Base-by-base conservation (phyloP, 2,797 vertebrate species). In the Hozukius guyotensis region DNA sequence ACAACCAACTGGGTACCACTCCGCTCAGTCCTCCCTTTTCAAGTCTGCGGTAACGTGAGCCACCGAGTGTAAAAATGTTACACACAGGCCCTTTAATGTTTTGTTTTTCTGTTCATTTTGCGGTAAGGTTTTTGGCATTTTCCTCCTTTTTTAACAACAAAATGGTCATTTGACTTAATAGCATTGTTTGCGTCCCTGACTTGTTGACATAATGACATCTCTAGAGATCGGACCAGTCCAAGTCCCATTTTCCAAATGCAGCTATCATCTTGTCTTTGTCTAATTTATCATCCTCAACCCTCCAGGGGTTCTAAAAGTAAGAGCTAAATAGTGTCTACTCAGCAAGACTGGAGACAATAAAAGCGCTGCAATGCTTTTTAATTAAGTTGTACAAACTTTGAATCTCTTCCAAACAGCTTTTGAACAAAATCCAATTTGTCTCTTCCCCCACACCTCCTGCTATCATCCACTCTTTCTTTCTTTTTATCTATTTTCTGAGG, bases 371-470 rank as follows among this genome's bases (percentile, higher is more conserved):
- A 34, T 87, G 79, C 75, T 79, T 92, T 82, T 68, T 67, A 59
- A 77, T 79, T 66, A 92, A 90, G 83, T 89, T 88, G 81, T 91
- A 90, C 73, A 91, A 90, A 86, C 83, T 71, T 89, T 84, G 80
- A 94, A 89, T 76, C 62, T 72, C 83, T 69, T 94, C 87, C 85
- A 90, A 90, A 86, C 66, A 78, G 69, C 80, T 89, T 88, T 53
- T 93, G 88, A 93, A 84, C 81, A 74, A 77, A 49, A 82, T 94
- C 88, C 86, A 89, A 75, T 77, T 73, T 72, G 64, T 88, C 62
- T 83, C 53, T 34, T 38, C 80, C 55, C 60, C 38, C 36, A 64
- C 52, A 52, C 36, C 42, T 71, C 64, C 34, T 79, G 10, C 59
- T 66, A 8, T 74, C 52, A 42, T 52, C 18, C 31, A 61, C 55